phyloP scores from a whole-genome alignment of 2,113 vertebrate species.

The Calyptommatus sinebrachiatus region DNA sequence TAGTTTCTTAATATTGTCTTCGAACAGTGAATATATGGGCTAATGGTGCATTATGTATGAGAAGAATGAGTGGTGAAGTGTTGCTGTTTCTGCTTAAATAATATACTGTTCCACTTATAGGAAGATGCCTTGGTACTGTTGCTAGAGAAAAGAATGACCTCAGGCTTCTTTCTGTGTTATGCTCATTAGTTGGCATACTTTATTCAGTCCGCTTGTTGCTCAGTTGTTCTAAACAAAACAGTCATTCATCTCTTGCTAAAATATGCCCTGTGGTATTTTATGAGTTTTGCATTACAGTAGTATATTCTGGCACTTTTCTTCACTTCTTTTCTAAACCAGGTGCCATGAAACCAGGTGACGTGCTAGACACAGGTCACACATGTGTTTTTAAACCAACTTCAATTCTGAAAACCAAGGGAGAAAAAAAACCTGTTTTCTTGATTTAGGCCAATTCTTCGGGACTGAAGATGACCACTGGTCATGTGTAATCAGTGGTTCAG shows the following conservation, averaged over 20 bases:
- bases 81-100: not conserved
- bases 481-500: no score
- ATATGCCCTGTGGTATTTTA: not conserved
- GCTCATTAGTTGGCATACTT: not conserved
- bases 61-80: not conserved
- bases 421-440: no score
- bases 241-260: constrained; percentile 25
- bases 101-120: constrained; percentile 1
- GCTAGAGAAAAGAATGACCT: not conserved
- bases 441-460: no score
- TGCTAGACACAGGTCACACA: no score
- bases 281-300: constrained; percentile 20
- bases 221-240: constrained; percentile 34
- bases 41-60: constrained; percentile 27
- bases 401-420: no score
- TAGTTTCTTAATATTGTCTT: not conserved
- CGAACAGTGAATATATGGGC: constrained; percentile 1
- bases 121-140: rapidly evolving
- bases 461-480: no score
- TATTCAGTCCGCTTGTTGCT: constrained; percentile 23
- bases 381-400: no score
- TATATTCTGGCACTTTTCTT: not conserved
- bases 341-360: not conserved
- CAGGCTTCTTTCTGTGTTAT: constrained; percentile 6
- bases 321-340: not conserved